A percentile compares a stretch with the other conserved stretches of the same genome.
Evolutionary conservation across 1,140 invertebrate species (phyloP).

Genomic region (Tetragonula clypearis): DNA sequence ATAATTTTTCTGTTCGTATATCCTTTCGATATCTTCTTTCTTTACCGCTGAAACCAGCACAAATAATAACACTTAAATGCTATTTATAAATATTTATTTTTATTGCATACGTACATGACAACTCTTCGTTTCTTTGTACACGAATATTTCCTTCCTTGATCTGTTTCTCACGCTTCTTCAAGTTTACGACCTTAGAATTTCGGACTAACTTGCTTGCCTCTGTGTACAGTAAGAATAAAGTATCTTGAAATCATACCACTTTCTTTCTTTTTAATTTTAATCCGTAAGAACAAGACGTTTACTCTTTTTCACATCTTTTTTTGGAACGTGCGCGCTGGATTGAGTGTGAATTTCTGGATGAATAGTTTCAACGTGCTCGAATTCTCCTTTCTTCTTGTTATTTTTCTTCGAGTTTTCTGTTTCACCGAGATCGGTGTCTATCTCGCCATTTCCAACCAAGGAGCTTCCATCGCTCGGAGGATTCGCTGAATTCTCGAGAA

Average conservation of each 20-base stretch:
- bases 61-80: no score
- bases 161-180: neutral
- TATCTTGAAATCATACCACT: neutral
- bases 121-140: neutral
- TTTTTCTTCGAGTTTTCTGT: neutral
- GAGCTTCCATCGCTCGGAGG: neutral
- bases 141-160: neutral
- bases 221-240: neutral
- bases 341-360: neutral
- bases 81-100: neutral
- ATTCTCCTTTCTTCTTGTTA: no score
- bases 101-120: neutral
- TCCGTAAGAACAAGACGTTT: neutral
- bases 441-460: neutral
- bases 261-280: neutral
- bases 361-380: neutral
- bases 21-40: conserved; percentile 48
- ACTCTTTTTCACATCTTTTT: no score
- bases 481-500: neutral
- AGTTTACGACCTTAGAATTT: neutral
- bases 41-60: conserved; percentile 38
- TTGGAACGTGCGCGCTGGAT: rapidly evolving
- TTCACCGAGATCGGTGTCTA: no score
- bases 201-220: neutral
- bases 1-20: conserved; percentile 74